phyloP scores from a whole-genome alignment of 2,113 vertebrate genomes.

The Arvicanthis niloticus region DNA sequence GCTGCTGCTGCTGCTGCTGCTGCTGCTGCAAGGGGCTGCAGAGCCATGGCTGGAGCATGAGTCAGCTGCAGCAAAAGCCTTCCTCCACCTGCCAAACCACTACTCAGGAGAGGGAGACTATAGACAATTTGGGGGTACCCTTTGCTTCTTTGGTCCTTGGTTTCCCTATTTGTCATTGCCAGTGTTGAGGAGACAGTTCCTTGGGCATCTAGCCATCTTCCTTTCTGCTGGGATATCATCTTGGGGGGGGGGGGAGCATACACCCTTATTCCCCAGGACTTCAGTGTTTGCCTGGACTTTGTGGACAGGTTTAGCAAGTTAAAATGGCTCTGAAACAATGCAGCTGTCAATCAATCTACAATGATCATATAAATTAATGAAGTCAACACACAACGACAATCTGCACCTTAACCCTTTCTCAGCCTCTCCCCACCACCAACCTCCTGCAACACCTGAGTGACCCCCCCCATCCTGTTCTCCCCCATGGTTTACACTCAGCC shows the following conservation, averaged over 20 bases:
- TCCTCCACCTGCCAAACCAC: background rate
- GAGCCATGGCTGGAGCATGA: background rate
- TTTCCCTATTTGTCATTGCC: conserved; percentile 6
- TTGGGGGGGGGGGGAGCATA: background rate
- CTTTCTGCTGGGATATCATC: background rate
- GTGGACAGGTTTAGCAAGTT: background rate
- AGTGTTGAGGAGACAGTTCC: accelerated
- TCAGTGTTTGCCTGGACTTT: background rate
- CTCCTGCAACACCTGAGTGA: background rate
- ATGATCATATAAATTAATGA: background rate
- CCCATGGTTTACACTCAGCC: accelerated
- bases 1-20: background rate
- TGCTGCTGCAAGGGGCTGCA: background rate
- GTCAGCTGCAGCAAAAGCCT: background rate
- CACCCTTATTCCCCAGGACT: background rate
- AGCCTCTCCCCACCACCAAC: background rate
- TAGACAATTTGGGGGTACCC: background rate
- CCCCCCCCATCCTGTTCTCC: background rate
- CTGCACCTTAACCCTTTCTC: background rate
- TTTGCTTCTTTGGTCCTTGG: background rate
- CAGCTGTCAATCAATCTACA: background rate
- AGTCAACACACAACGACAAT: background rate
- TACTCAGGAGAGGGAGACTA: accelerated
- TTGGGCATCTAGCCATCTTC: background rate
- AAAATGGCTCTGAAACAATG: background rate